Evolutionary conservation across 1,140 invertebrate species (phyloP).

Genomic region (Hypothenemus hampei): DNA sequence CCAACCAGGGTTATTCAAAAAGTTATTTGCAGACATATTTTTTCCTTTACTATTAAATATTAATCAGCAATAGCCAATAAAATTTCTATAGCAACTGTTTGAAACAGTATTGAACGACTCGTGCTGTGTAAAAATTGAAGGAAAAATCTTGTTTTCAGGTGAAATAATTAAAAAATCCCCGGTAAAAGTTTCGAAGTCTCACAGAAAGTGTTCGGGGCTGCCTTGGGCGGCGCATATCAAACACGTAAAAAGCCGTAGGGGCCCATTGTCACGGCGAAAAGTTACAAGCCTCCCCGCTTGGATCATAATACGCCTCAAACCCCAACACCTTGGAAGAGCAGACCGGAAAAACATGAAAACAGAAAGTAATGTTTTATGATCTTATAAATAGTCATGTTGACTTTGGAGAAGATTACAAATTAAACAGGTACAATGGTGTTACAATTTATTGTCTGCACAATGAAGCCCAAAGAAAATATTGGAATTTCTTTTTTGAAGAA

Average conservation of each 20-base stretch:
- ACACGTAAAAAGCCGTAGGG: conserved; percentile 17
- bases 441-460: too few relatives aligned
- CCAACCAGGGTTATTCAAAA: too few relatives aligned
- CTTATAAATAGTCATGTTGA: conserved; percentile 29
- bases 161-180: not conserved
- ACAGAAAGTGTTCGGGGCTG: conserved; percentile 15
- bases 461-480: too few relatives aligned
- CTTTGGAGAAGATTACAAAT: conserved; percentile 6
- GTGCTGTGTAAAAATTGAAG: too few relatives aligned
- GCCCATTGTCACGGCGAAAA: conserved; percentile 26
- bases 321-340: conserved; percentile 18
- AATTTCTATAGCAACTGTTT: too few relatives aligned
- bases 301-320: conserved; percentile 24
- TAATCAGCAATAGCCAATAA: too few relatives aligned
- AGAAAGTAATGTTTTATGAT: conserved; percentile 24
- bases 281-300: conserved; percentile 24
- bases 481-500: too few relatives aligned
- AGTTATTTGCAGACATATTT: too few relatives aligned
- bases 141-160: too few relatives aligned
- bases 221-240: conserved; percentile 22
- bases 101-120: too few relatives aligned
- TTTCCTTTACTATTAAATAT: too few relatives aligned
- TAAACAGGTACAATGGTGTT: conserved; percentile 6
- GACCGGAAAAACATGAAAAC: conserved; percentile 12
- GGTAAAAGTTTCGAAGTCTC: not conserved